Conservation (phyloP, 2,888 invertebrate genomes). For the Epirrhoe alternata region DNA sequence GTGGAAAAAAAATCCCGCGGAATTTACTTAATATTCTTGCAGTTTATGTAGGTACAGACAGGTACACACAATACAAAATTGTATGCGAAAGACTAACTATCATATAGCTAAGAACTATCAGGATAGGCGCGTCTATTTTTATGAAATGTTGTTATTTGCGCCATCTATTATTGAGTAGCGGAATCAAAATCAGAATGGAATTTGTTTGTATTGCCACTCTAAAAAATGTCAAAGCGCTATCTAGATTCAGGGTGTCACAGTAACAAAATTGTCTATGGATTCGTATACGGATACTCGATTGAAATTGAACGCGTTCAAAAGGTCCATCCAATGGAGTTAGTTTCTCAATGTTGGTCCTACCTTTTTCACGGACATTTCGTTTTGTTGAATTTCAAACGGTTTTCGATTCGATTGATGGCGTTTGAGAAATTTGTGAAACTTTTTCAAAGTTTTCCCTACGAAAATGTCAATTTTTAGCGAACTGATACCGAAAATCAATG, state of each 20-base stretch:
- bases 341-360: slow-evolving; percentile 56
- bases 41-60: too few species aligned
- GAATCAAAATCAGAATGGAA: background rate
- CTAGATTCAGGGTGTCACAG: background rate
- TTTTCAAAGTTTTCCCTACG: slow-evolving; percentile 57
- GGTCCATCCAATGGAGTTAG: background rate
- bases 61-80: too few species aligned
- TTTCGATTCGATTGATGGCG: slow-evolving; percentile 68
- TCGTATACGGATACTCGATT: too few species aligned
- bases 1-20: too few species aligned
- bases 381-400: slow-evolving; percentile 80
- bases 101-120: too few species aligned
- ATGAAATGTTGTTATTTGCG: background rate
- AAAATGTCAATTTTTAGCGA: slow-evolving; percentile 79
- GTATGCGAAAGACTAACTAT: too few species aligned
- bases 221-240: background rate
- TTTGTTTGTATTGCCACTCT: background rate
- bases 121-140: too few species aligned
- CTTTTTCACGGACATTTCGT: slow-evolving; percentile 17
- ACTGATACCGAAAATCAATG: slow-evolving; percentile 67
- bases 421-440: slow-evolving; percentile 66
- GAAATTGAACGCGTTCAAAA: slow-evolving; percentile 17
- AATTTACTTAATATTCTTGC: too few species aligned
- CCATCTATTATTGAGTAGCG: slow-evolving; percentile 25
- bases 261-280: slow-evolving; percentile 21